Base-by-base conservation (phyloP, 2,113 vertebrate species). In the Rhegmatorhina hoffmannsi region DNA sequence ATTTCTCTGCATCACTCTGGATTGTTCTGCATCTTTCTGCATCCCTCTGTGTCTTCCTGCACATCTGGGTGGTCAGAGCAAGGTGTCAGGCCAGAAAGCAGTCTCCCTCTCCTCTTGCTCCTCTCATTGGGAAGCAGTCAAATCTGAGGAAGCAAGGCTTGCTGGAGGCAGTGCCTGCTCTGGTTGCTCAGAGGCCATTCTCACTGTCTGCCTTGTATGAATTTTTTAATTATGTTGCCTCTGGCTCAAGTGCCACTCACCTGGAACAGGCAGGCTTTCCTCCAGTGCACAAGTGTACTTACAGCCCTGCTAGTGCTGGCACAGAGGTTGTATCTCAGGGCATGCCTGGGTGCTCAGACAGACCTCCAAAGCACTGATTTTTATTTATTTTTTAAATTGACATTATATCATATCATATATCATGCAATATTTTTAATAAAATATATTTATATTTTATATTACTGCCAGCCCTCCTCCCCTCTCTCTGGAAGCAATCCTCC, bases 91-190 rank as follows among this genome's bases (percentile, higher is more conserved):
- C 28, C 21, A n/a, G 66, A 0, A 2, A 85, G 34, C 47, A 88
- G 28, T 17, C 24, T 85, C 16, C 25, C 0, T 0, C 17, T 85
- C 14, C 14, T 11, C 36, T n/a, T 67, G 25, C 21, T 85, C 5
- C 33, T 19, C 7, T 8, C 0, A 0, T 0, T 43, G 62, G 40
- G 76, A 79, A 79, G 44, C 58, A 68, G 33, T 12, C 38, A 83
- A 43, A 68, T 63, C 25, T 50, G 69, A 36, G 1, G 10, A 50
- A 92, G 26, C 72, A 55, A 46, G 67, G 25, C 62, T 90, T 73
- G 53, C 38, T 86, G 77, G 44, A 76, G 34, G 38, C 49, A 76
- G 13, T 68, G n/a, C 56, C 33, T 0, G 0, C 62, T 66, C 75
- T 76, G 2, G 87, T 70, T 89, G 47, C 47, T 89, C 77, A 59